Conservation (phyloP, 2,888 invertebrate genomes). For the Ormyrus thymus region DNA sequence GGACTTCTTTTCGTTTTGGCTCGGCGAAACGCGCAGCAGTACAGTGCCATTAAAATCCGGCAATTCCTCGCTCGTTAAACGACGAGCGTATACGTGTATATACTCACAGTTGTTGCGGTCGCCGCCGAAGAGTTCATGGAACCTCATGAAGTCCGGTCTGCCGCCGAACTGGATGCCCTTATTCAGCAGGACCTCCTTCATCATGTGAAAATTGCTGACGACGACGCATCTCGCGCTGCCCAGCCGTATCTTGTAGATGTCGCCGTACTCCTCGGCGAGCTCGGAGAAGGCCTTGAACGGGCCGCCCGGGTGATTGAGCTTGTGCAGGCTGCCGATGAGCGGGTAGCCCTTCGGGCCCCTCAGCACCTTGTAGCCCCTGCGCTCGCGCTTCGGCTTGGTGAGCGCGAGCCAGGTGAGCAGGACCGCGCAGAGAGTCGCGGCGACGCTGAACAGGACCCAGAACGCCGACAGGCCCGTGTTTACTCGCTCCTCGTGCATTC, state of each 20-base stretch:
- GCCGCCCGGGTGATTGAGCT: conserved; percentile 79
- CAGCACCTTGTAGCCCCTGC: conserved; percentile 22
- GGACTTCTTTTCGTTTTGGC: not conserved
- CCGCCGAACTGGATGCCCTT: conserved; percentile 90
- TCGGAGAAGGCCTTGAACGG: conserved; percentile 85
- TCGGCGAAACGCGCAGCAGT: too few species aligned
- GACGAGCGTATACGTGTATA: too few species aligned
- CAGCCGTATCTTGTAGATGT: conserved; percentile 83
- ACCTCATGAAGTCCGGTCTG: conserved; percentile 87
- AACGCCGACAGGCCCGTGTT: conserved; percentile 42
- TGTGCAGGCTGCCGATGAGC: conserved; percentile 83
- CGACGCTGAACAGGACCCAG: conserved; percentile 52
- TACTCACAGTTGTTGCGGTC: conserved; percentile 90
- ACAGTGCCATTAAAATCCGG: too few species aligned
- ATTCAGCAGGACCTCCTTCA: conserved; percentile 85
- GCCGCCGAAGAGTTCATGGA: conserved; percentile 88
- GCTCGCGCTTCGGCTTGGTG: not conserved
- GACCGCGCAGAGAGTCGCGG: conserved; percentile 19
- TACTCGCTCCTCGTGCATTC: not conserved
- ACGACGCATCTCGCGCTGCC: conserved; percentile 84
- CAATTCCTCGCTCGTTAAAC: too few species aligned
- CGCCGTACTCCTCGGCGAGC: conserved; percentile 83
- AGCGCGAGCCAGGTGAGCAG: conserved; percentile 7
- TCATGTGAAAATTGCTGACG: conserved; percentile 83
- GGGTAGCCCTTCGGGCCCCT: conserved; percentile 76